Conservation (phyloP, 2,888 invertebrate genomes). For the Rotaria socialis region DNA sequence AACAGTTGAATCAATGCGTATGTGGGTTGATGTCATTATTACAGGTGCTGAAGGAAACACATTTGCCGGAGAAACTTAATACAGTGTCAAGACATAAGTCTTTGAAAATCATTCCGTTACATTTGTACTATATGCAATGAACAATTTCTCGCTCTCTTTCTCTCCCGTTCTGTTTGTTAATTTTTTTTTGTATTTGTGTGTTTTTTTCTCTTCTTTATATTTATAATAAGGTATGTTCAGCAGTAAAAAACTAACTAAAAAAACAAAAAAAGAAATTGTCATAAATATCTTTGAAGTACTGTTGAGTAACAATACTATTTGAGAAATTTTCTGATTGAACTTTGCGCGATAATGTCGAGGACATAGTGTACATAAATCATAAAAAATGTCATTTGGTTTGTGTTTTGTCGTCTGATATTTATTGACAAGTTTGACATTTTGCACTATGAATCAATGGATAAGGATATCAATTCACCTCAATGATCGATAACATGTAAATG, state of each 20-base stretch:
- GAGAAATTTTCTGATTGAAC: not conserved
- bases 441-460: not conserved
- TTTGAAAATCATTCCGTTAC: not conserved
- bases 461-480: not conserved
- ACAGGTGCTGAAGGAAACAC: constrained; percentile 76
- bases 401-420: not conserved
- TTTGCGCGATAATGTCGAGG: not conserved
- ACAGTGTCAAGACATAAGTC: not conserved
- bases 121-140: constrained; percentile 10
- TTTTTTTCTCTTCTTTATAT: constrained; percentile 4
- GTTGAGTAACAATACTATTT: no score
- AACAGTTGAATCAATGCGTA: constrained; percentile 84
- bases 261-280: not conserved
- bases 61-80: not conserved
- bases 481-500: not conserved
- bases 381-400: not conserved
- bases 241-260: not conserved
- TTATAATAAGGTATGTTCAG: constrained; percentile 5
- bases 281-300: not conserved
- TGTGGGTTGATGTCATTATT: constrained; percentile 92
- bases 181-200: constrained; percentile 15
- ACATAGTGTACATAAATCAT: no score
- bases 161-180: not conserved
- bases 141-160: not conserved
- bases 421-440: not conserved